Base-by-base conservation (phyloP, 2,888 invertebrate species). In the Drosophila nigricruria region DNA sequence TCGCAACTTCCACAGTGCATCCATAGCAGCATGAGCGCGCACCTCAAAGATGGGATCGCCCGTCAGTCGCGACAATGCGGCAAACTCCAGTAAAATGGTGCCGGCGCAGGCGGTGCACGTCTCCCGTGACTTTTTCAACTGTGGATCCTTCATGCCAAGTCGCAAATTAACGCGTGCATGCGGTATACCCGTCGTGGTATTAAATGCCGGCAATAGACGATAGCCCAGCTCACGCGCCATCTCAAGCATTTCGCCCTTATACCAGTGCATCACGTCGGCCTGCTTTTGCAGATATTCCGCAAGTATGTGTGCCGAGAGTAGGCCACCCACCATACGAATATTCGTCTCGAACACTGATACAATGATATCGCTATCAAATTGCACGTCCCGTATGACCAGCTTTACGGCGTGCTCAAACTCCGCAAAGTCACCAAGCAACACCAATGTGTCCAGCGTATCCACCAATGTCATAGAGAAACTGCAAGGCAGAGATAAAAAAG, bases 291-390 rank as follows among this genome's bases (percentile, higher is more conserved):
- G 93, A 79, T 96, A 96, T 81, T 95, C 95, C 0, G 98, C 96
- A 70, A 99, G 94, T 73, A 98, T 96, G 92, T 99, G 99, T 16
- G 97, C 98, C 8, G 98, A 98, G 18, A 99, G 92, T 30, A 99
- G 93, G 47, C 99, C 99, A 5, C 99, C 99, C n/a, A 99, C 94
- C 94, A 99, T 96, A 81, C 99, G 94, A 84, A 99, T 99, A 92
- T 99, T 99, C 10, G 98, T 98, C 93, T 99, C 99, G 93, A 99
- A 99, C 5, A 99, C 98, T 0, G 99, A 99, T 10, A 99, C 99
- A 60, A 98, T 95, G 70, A 99, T 95, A 93, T 99, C 98, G 79
- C 95, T 96, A 92, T 99, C 98, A 93, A 99, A 99, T 61, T 95
- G 95, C 9, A 99, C 97, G 92, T 98, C 96, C 67, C 94, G 94